Evolutionary conservation across 2,113 vertebrate species (phyloP), one percentile per base, ranked within the genome.

Genomic region (Sturnus vulgaris): DNA sequence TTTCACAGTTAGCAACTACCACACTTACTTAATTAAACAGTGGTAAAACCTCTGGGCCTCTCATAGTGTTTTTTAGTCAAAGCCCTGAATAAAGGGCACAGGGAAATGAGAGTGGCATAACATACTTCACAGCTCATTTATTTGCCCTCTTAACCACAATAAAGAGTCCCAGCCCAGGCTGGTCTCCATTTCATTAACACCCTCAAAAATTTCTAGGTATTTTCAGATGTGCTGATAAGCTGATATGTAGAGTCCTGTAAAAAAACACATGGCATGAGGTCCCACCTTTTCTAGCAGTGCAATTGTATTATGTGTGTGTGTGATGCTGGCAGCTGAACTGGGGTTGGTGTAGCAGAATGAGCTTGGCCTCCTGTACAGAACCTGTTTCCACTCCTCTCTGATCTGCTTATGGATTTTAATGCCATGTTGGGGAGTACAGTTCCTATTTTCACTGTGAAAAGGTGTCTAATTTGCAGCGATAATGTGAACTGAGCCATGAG

Each of bases 261-360:
- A 94, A 82, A 82, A 33, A 49, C 37, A 27, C 27, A 3, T 28
- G 46, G 21, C 56, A 40, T 2, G 1, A 59, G 27, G 9, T 63
- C 27, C 42, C 8, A 7, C 23, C 27, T 82, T 85, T 85, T 75
- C 56, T 50, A 70, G 28, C 70, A 71, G 17, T 52, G 19, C 33
- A 68, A 4, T 76, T 10, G 0, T n/a, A 4, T 9, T 9, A 20
- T 4, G 2, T 11, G 24, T 4, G 1, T 23, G 1, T 23, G 30
- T 13, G 44, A 27, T 64, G 21, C 33, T 56, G 44, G 40, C 44
- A 60, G 37, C 61, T 69, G 39, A 65, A 59, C 33, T 27, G 37
- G 30, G 19, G 12, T 1, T 78, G 53, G 28, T 18, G 7, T 8
- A 53, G 46, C 44, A 77, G 46, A 49, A 37, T 30, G 25, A 50